phyloP scores from a whole-genome alignment of 1,140 invertebrate species.

The Galleria mellonella region DNA sequence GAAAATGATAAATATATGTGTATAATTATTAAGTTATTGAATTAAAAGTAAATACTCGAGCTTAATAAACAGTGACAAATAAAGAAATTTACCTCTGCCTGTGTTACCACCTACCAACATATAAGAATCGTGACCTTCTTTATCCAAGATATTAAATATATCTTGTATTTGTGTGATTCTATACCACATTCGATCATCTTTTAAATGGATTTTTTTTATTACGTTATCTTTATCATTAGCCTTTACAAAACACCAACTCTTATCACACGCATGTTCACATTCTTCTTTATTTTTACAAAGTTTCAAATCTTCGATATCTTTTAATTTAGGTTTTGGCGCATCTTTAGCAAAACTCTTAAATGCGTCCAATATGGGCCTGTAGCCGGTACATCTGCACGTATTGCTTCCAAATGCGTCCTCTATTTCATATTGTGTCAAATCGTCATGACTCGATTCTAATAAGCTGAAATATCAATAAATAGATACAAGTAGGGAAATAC shows the following conservation, averaged over 20 bases:
- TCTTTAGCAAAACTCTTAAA: conserved; percentile 78
- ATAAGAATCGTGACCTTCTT: conserved; percentile 50
- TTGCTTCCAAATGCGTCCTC: conserved; percentile 83
- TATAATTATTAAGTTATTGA: too few species aligned
- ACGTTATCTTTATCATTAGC: conserved; percentile 18
- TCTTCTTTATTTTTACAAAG: conserved; percentile 15
- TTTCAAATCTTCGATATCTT: conserved; percentile 34
- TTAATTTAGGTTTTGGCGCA: conserved; percentile 8
- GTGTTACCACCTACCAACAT: conserved; percentile 77
- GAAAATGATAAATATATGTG: too few species aligned
- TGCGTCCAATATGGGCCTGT: conserved; percentile 84
- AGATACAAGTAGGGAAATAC: too few species aligned
- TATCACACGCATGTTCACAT: conserved; percentile 17
- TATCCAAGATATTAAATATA: conserved; percentile 65
- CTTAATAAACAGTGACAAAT: too few species aligned
- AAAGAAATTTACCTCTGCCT: conserved; percentile 25
- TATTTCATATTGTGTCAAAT: conserved; percentile 58
- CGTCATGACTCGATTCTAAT: background rate
- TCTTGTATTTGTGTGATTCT: conserved; percentile 38
- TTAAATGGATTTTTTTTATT: conserved; percentile 36
- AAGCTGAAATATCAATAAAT: background rate
- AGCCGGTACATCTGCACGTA: conserved; percentile 87
- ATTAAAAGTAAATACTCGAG: too few species aligned
- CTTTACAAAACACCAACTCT: conserved; percentile 45
- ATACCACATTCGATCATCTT: conserved; percentile 46